These are phyloP conservation scores for Misgurnus anguillicaudatus DNA, from an alignment of 2,113 vertebrate genomes.

Conservation along the genomic window DNA sequence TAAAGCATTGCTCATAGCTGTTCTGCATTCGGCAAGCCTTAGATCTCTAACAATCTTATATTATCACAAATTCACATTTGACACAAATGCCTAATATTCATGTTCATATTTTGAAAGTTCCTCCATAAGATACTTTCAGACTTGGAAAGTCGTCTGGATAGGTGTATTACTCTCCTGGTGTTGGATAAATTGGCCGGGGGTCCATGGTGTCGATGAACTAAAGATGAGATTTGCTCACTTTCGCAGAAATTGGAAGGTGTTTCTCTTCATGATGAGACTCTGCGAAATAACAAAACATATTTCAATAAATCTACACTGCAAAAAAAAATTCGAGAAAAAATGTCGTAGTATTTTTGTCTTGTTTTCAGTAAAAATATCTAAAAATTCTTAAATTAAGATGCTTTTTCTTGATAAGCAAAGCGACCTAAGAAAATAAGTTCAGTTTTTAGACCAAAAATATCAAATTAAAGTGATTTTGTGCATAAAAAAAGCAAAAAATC, in stretches of 20 bases:
- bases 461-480: no score
- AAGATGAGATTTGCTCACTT: slow-evolving; percentile 39
- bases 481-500: no score
- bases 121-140: not conserved
- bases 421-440: no score
- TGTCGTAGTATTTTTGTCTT: no score
- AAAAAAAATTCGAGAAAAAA: no score
- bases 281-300: slow-evolving; percentile 7
- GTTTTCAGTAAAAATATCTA: no score
- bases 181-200: not conserved
- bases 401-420: no score
- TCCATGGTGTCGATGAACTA: not conserved
- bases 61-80: not conserved
- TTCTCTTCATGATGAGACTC: slow-evolving; percentile 43
- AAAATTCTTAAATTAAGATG: no score
- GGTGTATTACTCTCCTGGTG: not conserved
- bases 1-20: not conserved
- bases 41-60: not conserved
- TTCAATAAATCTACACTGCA: not conserved
- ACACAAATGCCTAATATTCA: not conserved
- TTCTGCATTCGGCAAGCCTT: not conserved
- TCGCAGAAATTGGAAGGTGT: slow-evolving; percentile 22
- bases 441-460: no score
- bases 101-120: not conserved
- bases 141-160: not conserved